phyloP scores from a whole-genome alignment of 2,888 invertebrate genomes.

The Phasia obesa region DNA sequence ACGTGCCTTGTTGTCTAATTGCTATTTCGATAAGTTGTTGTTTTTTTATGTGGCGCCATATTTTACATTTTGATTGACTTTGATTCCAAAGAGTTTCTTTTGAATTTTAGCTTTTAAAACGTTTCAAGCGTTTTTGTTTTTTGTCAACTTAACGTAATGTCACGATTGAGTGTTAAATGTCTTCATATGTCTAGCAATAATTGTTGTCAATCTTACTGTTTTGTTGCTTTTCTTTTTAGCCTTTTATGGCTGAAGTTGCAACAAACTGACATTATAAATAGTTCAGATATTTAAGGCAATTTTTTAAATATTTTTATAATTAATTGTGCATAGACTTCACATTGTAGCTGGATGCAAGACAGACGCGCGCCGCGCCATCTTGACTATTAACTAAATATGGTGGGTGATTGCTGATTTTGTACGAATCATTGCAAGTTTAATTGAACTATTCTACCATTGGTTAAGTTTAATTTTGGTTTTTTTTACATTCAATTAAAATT shows the following conservation, averaged over 20 bases:
- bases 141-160: slow-evolving; percentile 41
- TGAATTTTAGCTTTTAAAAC: slow-evolving; percentile 22
- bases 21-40: slow-evolving; percentile 53
- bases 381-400: slow-evolving; percentile 39
- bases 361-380: slow-evolving; percentile 47
- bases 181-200: slow-evolving; percentile 69
- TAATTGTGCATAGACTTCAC: slow-evolving; percentile 44
- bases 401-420: slow-evolving; percentile 17
- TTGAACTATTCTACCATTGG: background rate
- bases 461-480: background rate
- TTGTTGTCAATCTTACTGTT: slow-evolving; percentile 64
- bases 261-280: slow-evolving; percentile 54
- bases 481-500: too few relatives aligned
- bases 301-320: slow-evolving; percentile 54
- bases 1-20: slow-evolving; percentile 70
- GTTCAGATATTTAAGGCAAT: slow-evolving; percentile 54
- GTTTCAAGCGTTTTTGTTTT: background rate
- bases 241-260: slow-evolving; percentile 64
- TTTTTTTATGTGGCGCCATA: slow-evolving; percentile 70
- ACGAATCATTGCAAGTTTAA: background rate
- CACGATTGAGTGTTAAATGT: slow-evolving; percentile 70
- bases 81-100: slow-evolving; percentile 61
- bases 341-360: background rate
- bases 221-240: slow-evolving; percentile 31
- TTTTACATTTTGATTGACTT: slow-evolving; percentile 72